Evolutionary conservation across 1,140 invertebrate species (phyloP), one percentile per base, ranked within the genome.

Genomic region (Drosophila miranda): DNA sequence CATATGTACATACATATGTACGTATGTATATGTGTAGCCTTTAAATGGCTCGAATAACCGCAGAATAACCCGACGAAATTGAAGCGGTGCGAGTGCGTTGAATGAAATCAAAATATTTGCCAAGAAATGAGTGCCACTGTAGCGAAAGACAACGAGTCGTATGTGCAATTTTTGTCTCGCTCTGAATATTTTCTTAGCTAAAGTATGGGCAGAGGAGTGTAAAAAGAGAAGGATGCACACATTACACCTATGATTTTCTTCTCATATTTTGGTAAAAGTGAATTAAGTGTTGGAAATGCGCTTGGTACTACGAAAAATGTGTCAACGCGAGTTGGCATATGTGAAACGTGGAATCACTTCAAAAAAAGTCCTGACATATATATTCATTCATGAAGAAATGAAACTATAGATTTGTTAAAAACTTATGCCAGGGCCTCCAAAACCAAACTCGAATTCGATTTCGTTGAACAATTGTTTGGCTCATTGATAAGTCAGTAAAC

Each of bases 31-130:
- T 57, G 56, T 51, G 8, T 5, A 14, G 45, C 14, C 56, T 51
- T 61, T 53, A 72, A 72, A 34, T 63, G 26, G 21, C 28, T 23
- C 38, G 23, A 16, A 64, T 46, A 79, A 72, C 55, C 58, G 53
- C 58, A 61, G 34, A 56, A 75, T 54, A 46, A 34, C 23, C 41
- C 2, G 6, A 52, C 13, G 34, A n/a, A 14, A 16, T 4, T 8
- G 3, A 11, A 4, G 6, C 13, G 4, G 2, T 2, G 21, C 48
- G 16, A 23, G 23, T n/a, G 7, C 4, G 23, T 28, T 53, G 76
- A 75, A 84, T 84, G 67, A 69, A 84, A 79, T 63, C 72, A 79
- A 57, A 84, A 83, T 78, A 78, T 83, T 83, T 78, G 66, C 44
- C 14, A 56, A 75, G 71, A 23, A 14, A 28, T 6, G 16, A 19